These are phyloP conservation scores for Chondrosia reniformis DNA, from an alignment of 37 sponge, comb jelly and placozoan species.

Conservation along the genomic window DNA sequence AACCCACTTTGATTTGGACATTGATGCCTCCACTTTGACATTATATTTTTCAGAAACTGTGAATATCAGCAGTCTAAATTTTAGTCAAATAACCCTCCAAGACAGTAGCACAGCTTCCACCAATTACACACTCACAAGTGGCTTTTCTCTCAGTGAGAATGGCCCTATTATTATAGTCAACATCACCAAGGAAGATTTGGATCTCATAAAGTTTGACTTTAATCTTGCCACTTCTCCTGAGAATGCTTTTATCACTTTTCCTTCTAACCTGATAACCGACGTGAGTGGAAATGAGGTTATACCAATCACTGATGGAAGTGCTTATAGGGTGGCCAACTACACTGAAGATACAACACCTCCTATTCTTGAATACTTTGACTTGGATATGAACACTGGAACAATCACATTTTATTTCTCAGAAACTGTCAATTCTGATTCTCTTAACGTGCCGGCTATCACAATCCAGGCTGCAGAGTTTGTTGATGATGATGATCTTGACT, in stretches of 20 bases:
- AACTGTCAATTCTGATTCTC: constrained; percentile 79
- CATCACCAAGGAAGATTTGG: constrained; percentile 67
- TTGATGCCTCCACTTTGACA: constrained; percentile 70
- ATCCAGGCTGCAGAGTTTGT: constrained; percentile 40
- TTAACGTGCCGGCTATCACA: constrained; percentile 54
- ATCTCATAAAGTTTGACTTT: constrained; percentile 80
- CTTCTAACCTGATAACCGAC: constrained; percentile 62
- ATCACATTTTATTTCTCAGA: constrained; percentile 80
- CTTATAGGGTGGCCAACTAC: constrained; percentile 41
- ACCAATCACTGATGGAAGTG: constrained; percentile 34
- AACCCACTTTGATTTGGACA: constrained; percentile 55
- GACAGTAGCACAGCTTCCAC: constrained; percentile 48
- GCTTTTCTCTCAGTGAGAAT: constrained; percentile 56
- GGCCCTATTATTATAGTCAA: constrained; percentile 63
- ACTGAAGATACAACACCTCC: constrained; percentile 79
- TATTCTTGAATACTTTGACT: constrained; percentile 53
- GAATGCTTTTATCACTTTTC: constrained; percentile 73
- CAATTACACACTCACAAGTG: constrained; percentile 60
- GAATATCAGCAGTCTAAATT: constrained; percentile 45
- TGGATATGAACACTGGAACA: constrained; percentile 77
- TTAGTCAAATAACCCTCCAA: constrained; percentile 62
- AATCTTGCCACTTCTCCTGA: constrained; percentile 51
- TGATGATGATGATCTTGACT: not conserved
- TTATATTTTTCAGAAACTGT: constrained; percentile 86
- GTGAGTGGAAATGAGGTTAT: constrained; percentile 74